Conservation (phyloP, 1,140 invertebrate genomes). For the Brachionus calyciflorus region DNA sequence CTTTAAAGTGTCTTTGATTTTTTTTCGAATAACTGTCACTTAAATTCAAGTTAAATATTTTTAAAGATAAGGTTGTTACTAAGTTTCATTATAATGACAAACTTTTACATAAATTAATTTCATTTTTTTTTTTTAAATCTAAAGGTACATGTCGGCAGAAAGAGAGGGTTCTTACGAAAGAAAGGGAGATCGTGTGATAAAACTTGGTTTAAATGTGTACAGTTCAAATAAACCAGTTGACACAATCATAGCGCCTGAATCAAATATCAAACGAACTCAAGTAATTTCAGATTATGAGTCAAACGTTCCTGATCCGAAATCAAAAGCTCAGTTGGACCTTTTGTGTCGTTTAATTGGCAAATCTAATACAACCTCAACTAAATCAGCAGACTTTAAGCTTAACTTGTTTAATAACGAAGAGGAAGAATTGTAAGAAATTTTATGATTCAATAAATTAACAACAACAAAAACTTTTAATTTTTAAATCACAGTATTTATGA, state of each 20-base stretch:
- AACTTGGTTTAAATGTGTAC: constrained; percentile 60
- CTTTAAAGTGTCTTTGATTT: no score
- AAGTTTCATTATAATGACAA: no score
- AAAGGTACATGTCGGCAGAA: neutral
- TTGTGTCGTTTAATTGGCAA: constrained; percentile 57
- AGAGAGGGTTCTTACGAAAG: constrained; percentile 54
- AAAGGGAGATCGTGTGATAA: constrained; percentile 56
- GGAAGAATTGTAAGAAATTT: constrained; percentile 54
- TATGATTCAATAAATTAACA: neutral
- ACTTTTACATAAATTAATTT: no score
- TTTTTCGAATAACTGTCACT: no score
- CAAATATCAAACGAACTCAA: neutral
- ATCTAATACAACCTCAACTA: neutral
- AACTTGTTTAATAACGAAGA: constrained; percentile 59
- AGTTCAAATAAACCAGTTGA: constrained; percentile 53
- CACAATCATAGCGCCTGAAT: constrained; percentile 48
- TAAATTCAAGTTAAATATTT: no score
- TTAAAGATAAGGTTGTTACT: no score
- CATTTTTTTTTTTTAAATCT: neutral
- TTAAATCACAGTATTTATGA: constrained; percentile 35
- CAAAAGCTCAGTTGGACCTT: constrained; percentile 59
- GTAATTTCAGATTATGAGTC: constrained; percentile 31
- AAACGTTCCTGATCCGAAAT: constrained; percentile 54
- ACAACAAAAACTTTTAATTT: neutral
- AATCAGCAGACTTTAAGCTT: constrained; percentile 52